Conservation (phyloP, 2,113 vertebrate species). For the Pagrus major region DNA sequence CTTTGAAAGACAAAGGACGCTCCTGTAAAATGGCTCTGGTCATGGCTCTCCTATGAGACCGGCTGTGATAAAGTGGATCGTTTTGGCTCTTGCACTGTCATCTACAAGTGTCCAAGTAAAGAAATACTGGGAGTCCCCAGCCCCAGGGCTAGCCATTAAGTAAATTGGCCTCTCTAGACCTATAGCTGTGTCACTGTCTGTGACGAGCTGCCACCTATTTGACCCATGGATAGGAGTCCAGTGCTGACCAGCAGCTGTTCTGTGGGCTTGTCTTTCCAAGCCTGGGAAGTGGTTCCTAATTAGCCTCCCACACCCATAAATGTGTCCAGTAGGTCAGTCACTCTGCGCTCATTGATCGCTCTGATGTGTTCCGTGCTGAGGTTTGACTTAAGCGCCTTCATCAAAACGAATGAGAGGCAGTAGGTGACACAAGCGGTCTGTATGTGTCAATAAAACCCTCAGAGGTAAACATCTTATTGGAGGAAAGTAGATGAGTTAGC, state of each 20-base stretch:
- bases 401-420: conserved; percentile 69
- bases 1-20: conserved; percentile 66
- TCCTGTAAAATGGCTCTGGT: conserved; percentile 35
- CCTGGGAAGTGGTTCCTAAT: conserved; percentile 87
- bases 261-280: conserved; percentile 77
- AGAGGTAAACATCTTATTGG: conserved; percentile 38
- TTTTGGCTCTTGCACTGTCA: conserved; percentile 74
- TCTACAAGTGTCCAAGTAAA: conserved; percentile 78
- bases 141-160: conserved; percentile 81
- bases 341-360: conserved; percentile 80
- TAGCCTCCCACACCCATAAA: conserved; percentile 89
- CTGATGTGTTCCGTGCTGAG: conserved; percentile 74
- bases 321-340: conserved; percentile 81
- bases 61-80: conserved; percentile 72
- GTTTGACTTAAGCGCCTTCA: conserved; percentile 72
- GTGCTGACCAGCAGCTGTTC: conserved; percentile 87
- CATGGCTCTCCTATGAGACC: conserved; percentile 55
- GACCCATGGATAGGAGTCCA: conserved; percentile 82
- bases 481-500: conserved; percentile 9
- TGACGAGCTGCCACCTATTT: conserved; percentile 83
- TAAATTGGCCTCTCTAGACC: conserved; percentile 83
- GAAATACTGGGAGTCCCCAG: conserved; percentile 73
- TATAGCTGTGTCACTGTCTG: conserved; percentile 81
- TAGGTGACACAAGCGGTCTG: conserved; percentile 66
- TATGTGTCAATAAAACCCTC: conserved; percentile 62